phyloP scores from a whole-genome alignment of 2,113 vertebrate genomes.

The Riparia riparia region DNA sequence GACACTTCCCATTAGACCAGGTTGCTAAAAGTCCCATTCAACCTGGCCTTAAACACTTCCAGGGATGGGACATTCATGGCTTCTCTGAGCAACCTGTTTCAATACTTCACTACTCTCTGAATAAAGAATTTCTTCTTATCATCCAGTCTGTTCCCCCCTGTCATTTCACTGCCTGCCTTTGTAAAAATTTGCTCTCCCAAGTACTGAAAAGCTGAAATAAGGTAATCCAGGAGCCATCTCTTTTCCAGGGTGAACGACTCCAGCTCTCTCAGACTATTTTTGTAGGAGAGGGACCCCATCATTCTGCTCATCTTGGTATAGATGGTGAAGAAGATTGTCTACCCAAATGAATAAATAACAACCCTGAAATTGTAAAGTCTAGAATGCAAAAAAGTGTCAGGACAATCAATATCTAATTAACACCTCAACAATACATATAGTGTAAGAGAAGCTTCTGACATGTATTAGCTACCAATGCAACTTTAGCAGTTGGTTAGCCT shows the following conservation, averaged over 20 bases:
- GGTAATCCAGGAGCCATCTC: no score
- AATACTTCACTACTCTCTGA: rapidly evolving
- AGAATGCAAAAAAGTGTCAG: not conserved
- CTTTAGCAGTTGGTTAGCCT: not conserved
- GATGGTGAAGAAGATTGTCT: not conserved
- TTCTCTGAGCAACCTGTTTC: not conserved
- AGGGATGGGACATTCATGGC: not conserved
- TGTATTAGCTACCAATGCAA: not conserved
- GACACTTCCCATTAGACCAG: not conserved
- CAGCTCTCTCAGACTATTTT: not conserved
- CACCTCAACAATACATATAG: not conserved
- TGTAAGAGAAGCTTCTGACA: not conserved
- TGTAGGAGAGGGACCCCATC: not conserved
- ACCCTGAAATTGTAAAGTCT: not conserved
- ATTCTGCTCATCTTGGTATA: not conserved
- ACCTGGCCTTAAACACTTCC: not conserved
- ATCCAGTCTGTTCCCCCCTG: not conserved
- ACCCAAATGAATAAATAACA: not conserved
- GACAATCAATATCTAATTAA: slow-evolving; percentile 44
- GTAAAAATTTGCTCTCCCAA: not conserved
- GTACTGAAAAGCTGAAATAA: not conserved
- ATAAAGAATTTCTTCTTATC: not conserved
- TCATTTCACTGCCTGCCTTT: not conserved
- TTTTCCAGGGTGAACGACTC: not conserved
- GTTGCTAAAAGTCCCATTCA: not conserved